Conservation (phyloP, 2,888 invertebrate genomes). For the Cephus runcator region DNA sequence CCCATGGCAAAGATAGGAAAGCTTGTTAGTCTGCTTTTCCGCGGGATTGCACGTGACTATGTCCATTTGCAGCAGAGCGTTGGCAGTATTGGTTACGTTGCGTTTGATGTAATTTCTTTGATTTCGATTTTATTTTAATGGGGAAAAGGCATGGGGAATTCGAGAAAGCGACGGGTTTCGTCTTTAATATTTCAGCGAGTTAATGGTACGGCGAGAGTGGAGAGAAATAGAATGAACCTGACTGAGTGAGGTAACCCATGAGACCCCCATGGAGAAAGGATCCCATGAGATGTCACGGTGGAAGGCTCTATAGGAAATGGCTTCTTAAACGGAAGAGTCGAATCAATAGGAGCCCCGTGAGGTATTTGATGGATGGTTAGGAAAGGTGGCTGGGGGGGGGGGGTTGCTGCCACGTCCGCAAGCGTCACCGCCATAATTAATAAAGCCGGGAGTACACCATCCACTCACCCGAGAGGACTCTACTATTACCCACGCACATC, state of each 20-base stretch:
- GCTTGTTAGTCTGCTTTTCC: constrained; percentile 4
- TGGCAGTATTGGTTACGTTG: background rate
- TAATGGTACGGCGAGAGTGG: background rate
- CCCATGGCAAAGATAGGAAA: constrained; percentile 34
- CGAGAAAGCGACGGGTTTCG: background rate
- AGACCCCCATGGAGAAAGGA: background rate
- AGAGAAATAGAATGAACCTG: background rate
- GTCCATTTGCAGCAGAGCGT: background rate
- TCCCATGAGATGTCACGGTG: background rate
- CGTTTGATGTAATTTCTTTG: background rate
- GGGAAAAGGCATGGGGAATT: background rate
- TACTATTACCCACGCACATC: background rate
- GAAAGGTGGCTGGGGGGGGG: constrained; percentile 28
- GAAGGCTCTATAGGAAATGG: constrained; percentile 13
- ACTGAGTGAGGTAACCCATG: background rate
- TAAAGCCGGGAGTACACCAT: constrained; percentile 32
- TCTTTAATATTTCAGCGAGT: background rate
- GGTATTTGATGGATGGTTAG: constrained; percentile 22
- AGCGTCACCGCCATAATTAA: constrained; percentile 42
- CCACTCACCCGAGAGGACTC: background rate
- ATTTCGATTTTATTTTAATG: background rate
- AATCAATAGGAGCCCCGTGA: constrained; percentile 30
- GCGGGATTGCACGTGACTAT: background rate
- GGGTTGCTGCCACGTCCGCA: constrained; percentile 14
- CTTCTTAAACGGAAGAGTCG: constrained; percentile 20